phyloP scores from a whole-genome alignment of 1,140 invertebrate species.

The Venturia canescens region DNA sequence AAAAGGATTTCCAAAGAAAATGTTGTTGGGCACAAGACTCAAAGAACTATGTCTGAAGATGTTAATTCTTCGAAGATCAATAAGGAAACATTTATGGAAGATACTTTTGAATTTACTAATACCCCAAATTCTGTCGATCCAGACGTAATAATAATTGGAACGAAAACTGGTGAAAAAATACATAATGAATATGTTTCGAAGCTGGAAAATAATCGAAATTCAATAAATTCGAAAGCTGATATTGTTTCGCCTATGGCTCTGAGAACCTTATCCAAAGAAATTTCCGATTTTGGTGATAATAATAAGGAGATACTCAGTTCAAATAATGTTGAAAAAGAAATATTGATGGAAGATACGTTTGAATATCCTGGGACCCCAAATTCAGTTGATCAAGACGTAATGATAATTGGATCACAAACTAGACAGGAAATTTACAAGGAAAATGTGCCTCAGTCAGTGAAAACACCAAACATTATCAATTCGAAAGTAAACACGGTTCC shows the following conservation, averaged over 20 bases:
- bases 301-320: no score
- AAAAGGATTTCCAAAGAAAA: not conserved
- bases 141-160: not conserved
- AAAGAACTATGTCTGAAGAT: not conserved
- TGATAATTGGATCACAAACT: not conserved
- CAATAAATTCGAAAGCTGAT: not conserved
- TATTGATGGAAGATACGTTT: not conserved
- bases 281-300: no score
- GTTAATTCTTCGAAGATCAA: not conserved
- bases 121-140: not conserved
- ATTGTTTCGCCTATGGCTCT: not conserved
- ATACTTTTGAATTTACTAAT: slow-evolving; percentile 8
- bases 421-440: slow-evolving; percentile 7
- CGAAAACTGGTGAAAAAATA: not conserved
- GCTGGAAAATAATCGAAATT: not conserved
- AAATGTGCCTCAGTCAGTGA: not conserved
- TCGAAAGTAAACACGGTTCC: no score
- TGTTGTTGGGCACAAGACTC: not conserved
- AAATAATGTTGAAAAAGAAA: no score
- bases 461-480: not conserved
- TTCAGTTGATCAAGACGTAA: not conserved
- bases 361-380: not conserved
- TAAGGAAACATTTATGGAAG: not conserved
- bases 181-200: not conserved
- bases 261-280: not conserved